phyloP scores from a whole-genome alignment of 2,888 invertebrate species.

The Trypoxylon attenuatum region DNA sequence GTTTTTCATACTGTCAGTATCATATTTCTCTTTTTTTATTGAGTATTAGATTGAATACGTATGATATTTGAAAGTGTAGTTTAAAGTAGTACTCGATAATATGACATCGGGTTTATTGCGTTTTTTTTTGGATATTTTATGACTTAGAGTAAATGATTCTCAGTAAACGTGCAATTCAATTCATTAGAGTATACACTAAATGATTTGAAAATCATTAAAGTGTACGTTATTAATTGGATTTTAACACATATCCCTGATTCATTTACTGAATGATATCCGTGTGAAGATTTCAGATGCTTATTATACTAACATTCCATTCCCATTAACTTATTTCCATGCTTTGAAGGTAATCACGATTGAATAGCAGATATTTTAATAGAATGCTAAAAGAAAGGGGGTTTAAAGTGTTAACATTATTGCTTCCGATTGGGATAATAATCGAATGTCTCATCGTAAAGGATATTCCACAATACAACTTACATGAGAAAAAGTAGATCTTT shows the following conservation, averaged over 20 bases:
- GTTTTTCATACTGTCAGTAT: no score
- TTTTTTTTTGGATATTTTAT: conserved; percentile 9
- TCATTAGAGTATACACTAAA: no score
- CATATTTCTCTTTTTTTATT: not conserved
- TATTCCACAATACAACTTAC: conserved; percentile 8
- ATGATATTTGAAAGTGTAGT: no score
- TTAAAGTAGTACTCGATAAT: no score
- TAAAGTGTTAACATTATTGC: not conserved
- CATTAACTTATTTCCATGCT: conserved; percentile 62
- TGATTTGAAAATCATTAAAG: no score
- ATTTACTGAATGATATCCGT: not conserved
- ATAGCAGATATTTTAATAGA: conserved; percentile 8
- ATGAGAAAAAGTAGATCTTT: conserved; percentile 2
- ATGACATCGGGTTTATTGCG: not conserved
- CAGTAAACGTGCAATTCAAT: no score
- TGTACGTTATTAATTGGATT: no score
- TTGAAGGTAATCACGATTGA: conserved; percentile 50
- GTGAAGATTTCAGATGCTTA: conserved; percentile 7
- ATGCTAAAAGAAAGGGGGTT: no score
- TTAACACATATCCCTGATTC: not conserved
- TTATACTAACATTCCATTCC: conserved; percentile 14
- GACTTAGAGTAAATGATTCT: no score
- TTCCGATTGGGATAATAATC: conserved; percentile 2
- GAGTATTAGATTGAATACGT: no score
- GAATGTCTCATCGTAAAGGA: conserved; percentile 1